phyloP scores from a whole-genome alignment of 2,113 vertebrate species.

The Microcebus tavaratra region DNA sequence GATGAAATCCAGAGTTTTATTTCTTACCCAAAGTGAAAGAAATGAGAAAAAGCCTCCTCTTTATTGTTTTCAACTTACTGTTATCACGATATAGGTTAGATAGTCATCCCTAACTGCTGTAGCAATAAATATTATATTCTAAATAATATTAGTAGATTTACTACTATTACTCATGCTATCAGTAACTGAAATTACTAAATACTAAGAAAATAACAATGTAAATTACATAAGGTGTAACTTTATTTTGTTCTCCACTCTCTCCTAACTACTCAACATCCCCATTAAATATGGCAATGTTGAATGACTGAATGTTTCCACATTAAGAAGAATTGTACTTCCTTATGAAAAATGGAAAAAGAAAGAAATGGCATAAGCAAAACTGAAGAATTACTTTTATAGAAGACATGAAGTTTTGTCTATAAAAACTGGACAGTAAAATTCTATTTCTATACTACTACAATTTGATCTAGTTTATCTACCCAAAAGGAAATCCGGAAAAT shows the following conservation, averaged over 20 bases:
- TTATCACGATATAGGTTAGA: background rate
- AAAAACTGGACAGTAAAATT: background rate
- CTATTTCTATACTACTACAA: background rate
- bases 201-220: background rate
- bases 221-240: background rate
- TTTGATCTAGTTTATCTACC: background rate
- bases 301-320: background rate
- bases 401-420: background rate
- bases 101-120: background rate
- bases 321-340: background rate
- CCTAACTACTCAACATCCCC: background rate
- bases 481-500: background rate
- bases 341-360: background rate
- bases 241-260: background rate
- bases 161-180: background rate
- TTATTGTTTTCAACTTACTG: background rate
- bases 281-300: background rate
- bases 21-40: background rate
- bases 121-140: background rate
- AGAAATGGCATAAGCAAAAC: background rate
- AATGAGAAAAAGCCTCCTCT: background rate
- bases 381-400: background rate
- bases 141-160: background rate
- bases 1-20: background rate
- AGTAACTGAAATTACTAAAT: background rate